Base-by-base conservation (phyloP, 2,113 vertebrate species). In the Pandion haliaetus region DNA sequence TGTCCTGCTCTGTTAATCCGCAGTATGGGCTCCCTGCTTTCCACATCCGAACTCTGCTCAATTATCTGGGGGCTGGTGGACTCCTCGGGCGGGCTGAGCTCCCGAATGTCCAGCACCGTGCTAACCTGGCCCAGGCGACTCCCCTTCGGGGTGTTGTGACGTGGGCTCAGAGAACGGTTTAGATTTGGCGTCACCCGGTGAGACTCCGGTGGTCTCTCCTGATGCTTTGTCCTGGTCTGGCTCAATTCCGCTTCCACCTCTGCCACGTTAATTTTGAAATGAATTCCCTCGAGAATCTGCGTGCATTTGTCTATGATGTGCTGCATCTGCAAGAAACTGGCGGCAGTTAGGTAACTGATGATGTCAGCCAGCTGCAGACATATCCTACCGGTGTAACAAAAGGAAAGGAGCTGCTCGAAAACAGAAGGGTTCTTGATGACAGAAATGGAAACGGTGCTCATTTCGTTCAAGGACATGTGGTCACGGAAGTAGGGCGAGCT, bases 401-500 rank as follows among this genome's bases (percentile, higher is more conserved):
- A 99, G 47, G 99, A 98, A 83, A 99, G 98, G 84, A 99, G 99
- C 97, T 99, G 99, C 97, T 99, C 99, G 7, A 99, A 99, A 72
- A 99, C 99, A 1, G 98, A 98, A 7, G 99, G 99, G 96, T 99
- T 99, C 78, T 99, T 99, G 98, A 99, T 99, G 92, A 99, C 99
- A 0, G 99, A 99, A 93, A 99, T 99, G 52, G 99, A 99, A 77
- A 99, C 99, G 1, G 99, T 99, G 96, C 99, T 99, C 99, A 99
- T 99, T 97, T 99, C 99, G 8, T 99, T 99, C 95, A 99, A 98
- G n/a, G 99, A 99, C 99, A 99, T 99, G 98, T 99, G 99, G 98
- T 99, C 99, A 1, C 99, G 98, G 98, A 99, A 99, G 98, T 99
- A 99, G n/a, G 99, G 99, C 1, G 99, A 99, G 97, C 99, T 99